A percentile compares a stretch with the other conserved stretches of the same genome.
Conservation (phyloP, 1,140 invertebrate species). For the Zaprionus taronus region DNA sequence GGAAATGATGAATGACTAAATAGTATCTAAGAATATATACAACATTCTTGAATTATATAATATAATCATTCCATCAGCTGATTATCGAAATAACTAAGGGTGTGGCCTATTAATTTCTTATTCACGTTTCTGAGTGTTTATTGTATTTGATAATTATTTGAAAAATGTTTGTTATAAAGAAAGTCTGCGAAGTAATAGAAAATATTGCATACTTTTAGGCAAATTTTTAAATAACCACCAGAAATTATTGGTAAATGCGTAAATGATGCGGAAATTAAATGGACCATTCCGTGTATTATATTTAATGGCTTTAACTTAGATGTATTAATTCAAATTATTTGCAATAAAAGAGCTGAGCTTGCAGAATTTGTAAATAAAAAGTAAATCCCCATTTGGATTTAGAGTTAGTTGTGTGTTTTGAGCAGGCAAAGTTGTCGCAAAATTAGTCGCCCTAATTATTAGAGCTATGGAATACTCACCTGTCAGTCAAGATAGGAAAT, state of each 20-base stretch:
- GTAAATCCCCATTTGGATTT: not conserved
- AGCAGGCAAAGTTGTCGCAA: not conserved
- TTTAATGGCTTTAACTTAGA: constrained; percentile 14
- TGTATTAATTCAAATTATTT: constrained; percentile 13
- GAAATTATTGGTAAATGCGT: not conserved
- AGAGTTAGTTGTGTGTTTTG: constrained; percentile 9
- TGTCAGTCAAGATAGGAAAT: not conserved
- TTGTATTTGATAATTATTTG: too few relatives aligned
- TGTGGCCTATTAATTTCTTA: too few relatives aligned
- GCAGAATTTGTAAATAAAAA: constrained; percentile 21
- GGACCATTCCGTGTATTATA: constrained; percentile 27
- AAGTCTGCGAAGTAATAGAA: not conserved
- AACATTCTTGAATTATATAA: too few relatives aligned
- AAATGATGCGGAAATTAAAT: constrained; percentile 24
- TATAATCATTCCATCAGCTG: too few relatives aligned
- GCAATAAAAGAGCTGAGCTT: not conserved
- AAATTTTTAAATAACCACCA: not conserved
- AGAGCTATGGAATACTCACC: not conserved
- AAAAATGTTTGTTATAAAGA: not conserved
- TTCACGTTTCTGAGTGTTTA: too few relatives aligned
- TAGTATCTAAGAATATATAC: not conserved
- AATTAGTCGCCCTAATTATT: not conserved
- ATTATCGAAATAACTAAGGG: too few relatives aligned
- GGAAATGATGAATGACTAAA: not conserved
- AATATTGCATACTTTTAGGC: not conserved